These are phyloP conservation scores for Nansenia antarctica DNA, from an alignment of 2,113 vertebrate genomes.

Conservation along the genomic window DNA sequence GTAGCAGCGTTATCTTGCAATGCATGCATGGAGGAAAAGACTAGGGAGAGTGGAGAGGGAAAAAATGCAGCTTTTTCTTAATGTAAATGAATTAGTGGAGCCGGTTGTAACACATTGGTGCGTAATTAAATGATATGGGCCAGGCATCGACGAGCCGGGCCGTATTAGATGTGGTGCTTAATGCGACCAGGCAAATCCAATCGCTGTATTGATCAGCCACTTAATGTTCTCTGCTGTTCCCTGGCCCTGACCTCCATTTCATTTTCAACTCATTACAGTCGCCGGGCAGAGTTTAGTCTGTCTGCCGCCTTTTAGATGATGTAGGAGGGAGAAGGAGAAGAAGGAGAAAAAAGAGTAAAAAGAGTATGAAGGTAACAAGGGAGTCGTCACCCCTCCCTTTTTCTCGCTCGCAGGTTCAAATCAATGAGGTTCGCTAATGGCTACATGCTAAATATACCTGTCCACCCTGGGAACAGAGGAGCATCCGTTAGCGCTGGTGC, in stretches of 20 bases:
- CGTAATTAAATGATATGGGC: slow-evolving; percentile 65
- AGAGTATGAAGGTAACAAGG: background rate
- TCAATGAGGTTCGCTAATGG: slow-evolving; percentile 4
- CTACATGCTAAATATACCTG: slow-evolving; percentile 8
- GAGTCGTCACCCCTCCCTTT: background rate
- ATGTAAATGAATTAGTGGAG: slow-evolving; percentile 62
- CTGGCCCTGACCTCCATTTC: slow-evolving; percentile 69
- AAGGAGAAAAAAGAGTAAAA: background rate
- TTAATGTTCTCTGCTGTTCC: slow-evolving; percentile 67
- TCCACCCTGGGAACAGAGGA: background rate
- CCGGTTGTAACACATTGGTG: slow-evolving; percentile 48
- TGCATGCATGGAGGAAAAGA: slow-evolving; percentile 8
- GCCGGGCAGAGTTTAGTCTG: slow-evolving; percentile 56
- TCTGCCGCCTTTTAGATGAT: slow-evolving; percentile 37
- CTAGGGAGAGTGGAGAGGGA: slow-evolving; percentile 1
- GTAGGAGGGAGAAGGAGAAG: background rate
- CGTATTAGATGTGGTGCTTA: slow-evolving; percentile 69
- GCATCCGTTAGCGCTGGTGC: background rate
- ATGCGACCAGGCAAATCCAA: slow-evolving; percentile 70
- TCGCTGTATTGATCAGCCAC: slow-evolving; percentile 66
- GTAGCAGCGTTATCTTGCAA: slow-evolving; percentile 32
- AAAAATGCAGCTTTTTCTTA: slow-evolving; percentile 11
- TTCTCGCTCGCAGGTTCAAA: slow-evolving; percentile 1
- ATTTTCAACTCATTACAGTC: slow-evolving; percentile 70
- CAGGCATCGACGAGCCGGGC: slow-evolving; percentile 45